phyloP scores from a whole-genome alignment of 2,113 vertebrate genomes.

The Melanerpes aurifrons region DNA sequence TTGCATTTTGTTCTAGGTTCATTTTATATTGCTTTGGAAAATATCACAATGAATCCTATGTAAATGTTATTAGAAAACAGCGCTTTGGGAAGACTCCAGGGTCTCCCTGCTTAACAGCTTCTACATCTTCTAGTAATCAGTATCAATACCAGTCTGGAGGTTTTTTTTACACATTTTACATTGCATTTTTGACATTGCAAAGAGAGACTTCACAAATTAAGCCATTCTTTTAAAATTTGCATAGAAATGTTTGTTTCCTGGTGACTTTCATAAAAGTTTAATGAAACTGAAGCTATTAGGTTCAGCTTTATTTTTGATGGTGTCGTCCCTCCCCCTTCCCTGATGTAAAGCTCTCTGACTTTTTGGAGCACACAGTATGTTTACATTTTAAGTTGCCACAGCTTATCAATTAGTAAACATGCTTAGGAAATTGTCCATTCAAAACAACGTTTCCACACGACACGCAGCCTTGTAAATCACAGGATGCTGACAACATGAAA shows the following conservation, averaged over 20 bases:
- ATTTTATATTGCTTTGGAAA: slow-evolving; percentile 30
- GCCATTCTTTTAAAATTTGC: slow-evolving; percentile 56
- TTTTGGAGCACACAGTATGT: slow-evolving; percentile 39
- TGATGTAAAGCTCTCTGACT: not conserved
- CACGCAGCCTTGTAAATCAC: slow-evolving; percentile 72
- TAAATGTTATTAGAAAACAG: slow-evolving; percentile 33
- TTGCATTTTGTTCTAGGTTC: slow-evolving; percentile 15
- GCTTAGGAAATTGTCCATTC: slow-evolving; percentile 72
- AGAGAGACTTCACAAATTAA: slow-evolving; percentile 43
- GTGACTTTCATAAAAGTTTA: slow-evolving; percentile 59
- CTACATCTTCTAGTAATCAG: not conserved
- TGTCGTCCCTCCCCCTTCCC: too few species aligned
- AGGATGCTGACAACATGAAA: slow-evolving; percentile 86
- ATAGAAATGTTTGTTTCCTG: slow-evolving; percentile 65
- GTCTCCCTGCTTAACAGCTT: not conserved
- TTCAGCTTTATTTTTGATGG: not conserved
- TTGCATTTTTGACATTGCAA: slow-evolving; percentile 40
- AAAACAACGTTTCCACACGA: slow-evolving; percentile 62
- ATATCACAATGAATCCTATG: not conserved
- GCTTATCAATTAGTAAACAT: slow-evolving; percentile 73
- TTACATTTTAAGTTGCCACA: slow-evolving; percentile 60
- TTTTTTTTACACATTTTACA: not conserved
- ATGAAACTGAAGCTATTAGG: slow-evolving; percentile 48
- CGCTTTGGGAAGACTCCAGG: not conserved
- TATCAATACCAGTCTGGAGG: not conserved